Percentiles rank a stretch among this genome's conserved stretches.
These are phyloP conservation scores for Bombyx mori DNA, from an alignment of 1,140 invertebrate species.

Conservation along the genomic window DNA sequence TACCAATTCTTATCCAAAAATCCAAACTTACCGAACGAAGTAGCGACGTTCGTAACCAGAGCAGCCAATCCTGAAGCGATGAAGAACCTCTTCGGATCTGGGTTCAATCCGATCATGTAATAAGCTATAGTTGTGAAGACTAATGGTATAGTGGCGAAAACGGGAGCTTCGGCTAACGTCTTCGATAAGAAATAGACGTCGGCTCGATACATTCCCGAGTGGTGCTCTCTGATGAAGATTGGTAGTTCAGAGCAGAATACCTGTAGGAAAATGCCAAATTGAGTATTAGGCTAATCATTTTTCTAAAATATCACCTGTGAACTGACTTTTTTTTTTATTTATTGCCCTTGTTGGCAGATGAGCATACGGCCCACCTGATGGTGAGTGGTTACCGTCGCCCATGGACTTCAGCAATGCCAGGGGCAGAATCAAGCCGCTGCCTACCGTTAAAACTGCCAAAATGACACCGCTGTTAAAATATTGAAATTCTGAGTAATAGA, in stretches of 20 bases:
- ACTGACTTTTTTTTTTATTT: too few relatives aligned
- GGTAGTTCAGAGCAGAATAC: constrained; percentile 93
- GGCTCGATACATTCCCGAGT: constrained; percentile 92
- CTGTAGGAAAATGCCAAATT: constrained; percentile 62
- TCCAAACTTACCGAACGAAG: constrained; percentile 85
- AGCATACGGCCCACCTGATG: too few relatives aligned
- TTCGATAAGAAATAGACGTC: constrained; percentile 96
- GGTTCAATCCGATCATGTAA: constrained; percentile 89
- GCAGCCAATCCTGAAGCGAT: constrained; percentile 81
- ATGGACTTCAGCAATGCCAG: too few relatives aligned
- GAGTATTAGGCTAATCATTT: too few relatives aligned
- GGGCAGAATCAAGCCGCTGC: too few relatives aligned
- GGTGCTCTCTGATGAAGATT: constrained; percentile 92
- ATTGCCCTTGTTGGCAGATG: too few relatives aligned
- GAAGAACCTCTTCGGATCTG: constrained; percentile 80
- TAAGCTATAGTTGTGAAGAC: constrained; percentile 90
- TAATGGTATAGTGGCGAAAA: constrained; percentile 86
- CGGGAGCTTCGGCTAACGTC: constrained; percentile 88
- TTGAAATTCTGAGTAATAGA: too few relatives aligned
- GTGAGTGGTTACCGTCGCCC: too few relatives aligned
- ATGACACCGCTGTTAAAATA: too few relatives aligned
- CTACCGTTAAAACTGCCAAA: too few relatives aligned
- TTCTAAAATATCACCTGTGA: too few relatives aligned
- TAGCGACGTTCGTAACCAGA: constrained; percentile 90
- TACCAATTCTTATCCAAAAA: background rate